Base-by-base conservation (phyloP, 2,888 invertebrate species). In the Yponomeuta plumbellus region DNA sequence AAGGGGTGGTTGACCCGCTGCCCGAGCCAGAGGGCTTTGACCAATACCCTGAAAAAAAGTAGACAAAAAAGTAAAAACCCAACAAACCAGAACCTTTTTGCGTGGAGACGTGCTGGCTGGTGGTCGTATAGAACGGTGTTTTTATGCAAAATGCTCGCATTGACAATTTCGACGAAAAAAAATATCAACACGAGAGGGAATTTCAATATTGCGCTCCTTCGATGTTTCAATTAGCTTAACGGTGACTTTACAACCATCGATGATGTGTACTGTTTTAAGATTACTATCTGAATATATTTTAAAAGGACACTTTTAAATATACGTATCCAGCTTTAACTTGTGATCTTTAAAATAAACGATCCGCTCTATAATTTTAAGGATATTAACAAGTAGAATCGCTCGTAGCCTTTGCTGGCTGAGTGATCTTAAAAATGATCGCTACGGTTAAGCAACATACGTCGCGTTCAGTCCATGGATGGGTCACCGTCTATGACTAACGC, bases 1-100 rank as follows among this genome's bases (percentile, higher is more conserved):
- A n/a, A 22, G 10, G n/a, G 62, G 62, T 62, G 26, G 8, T 62
- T 39, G 62, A 62, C 62, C 61, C 62, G 34, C 11, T 59, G 22
- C 23, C 23, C 4, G 59, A 22, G 11, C 59, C 59, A 39, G 39
- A 39, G 62, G 62, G 39, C 62, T 34, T 34, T 62, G 62, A 39
- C 62, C 62, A 62, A 13, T 52, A 17, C 1, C 34, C 34, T 34
- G 17, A 52, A 17, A 52, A 52, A 52, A 52, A 52, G 17, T 52
- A 52, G 44, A 17, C 3, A 17, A 52, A 44, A 52, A 52, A 52
- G 44, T 52, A 52, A 52, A 52, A 52, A 52, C 44, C 17, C 17
- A 52, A 52, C 13, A 52, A 17, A 52, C 44, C 44, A 17, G 44
- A 52, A 52, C 13, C 44, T 52, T 52, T 52, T 52, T 52, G 13